These are phyloP conservation scores for Microcebus tavaratra DNA, from an alignment of 2,113 vertebrate genomes.

Conservation along the genomic window DNA sequence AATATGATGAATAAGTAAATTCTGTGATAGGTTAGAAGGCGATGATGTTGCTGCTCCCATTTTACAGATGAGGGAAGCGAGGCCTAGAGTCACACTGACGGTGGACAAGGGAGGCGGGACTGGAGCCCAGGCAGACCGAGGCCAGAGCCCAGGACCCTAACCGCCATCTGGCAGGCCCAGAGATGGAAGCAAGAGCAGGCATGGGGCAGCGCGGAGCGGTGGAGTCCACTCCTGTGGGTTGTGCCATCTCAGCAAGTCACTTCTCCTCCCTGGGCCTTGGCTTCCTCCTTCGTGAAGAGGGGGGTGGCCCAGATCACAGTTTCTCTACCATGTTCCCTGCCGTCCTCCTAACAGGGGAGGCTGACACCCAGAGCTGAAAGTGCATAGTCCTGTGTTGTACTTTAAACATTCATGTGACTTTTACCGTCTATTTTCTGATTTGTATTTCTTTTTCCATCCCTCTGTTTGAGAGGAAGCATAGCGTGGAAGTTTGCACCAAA, in stretches of 20 bases:
- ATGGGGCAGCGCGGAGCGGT: not conserved
- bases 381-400: not conserved
- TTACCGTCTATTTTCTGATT: not conserved
- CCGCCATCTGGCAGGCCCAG: rapidly evolving
- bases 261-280: not conserved
- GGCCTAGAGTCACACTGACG: not conserved
- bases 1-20: not conserved
- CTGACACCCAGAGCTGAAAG: not conserved
- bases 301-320: not conserved
- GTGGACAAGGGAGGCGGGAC: not conserved
- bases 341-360: not conserved
- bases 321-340: not conserved
- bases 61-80: not conserved
- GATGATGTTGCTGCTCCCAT: not conserved
- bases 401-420: not conserved
- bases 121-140: not conserved
- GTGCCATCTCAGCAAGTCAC: not conserved
- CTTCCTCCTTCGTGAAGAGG: not conserved
- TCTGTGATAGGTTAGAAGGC: not conserved
- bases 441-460: not conserved
- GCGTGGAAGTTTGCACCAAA: not conserved
- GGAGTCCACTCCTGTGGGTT: rapidly evolving
- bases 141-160: not conserved
- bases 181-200: not conserved
- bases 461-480: not conserved